Percentiles rank a stretch among this genome's conserved stretches.
phyloP scores from a whole-genome alignment of 2,888 invertebrate genomes.

The Steromphala cineraria region DNA sequence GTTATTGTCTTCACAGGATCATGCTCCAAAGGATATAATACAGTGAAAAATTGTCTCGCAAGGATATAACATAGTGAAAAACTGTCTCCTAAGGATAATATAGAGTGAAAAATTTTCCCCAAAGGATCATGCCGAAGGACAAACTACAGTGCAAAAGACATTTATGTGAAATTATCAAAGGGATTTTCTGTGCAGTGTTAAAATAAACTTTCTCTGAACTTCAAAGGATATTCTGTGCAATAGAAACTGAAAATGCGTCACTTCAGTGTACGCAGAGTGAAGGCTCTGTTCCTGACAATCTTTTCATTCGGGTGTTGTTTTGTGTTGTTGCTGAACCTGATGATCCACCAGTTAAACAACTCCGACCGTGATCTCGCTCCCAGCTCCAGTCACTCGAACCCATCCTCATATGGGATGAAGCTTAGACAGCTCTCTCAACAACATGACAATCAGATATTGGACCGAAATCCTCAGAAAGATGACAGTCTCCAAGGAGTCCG shows the following conservation, averaged over 20 bases:
- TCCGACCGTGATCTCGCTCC: background rate
- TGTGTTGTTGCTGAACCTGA: slow-evolving; percentile 20
- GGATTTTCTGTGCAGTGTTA: no score
- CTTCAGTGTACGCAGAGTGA: slow-evolving; percentile 6
- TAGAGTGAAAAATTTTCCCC: no score
- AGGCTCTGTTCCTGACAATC: slow-evolving; percentile 10
- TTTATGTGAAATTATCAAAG: no score
- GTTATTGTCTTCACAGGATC: no score
- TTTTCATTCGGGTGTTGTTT: slow-evolving; percentile 25
- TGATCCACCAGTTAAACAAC: slow-evolving; percentile 14
- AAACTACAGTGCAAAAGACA: no score
- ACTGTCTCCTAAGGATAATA: no score
- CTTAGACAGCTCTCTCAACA: background rate
- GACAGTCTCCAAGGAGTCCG: background rate
- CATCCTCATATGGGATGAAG: background rate
- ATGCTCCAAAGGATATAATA: no score
- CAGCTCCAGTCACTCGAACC: background rate
- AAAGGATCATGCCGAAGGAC: no score
- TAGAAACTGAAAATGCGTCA: slow-evolving; percentile 1
- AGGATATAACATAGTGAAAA: no score
- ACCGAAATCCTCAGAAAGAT: slow-evolving; percentile 1
- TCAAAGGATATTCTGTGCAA: no score
- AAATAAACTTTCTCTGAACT: no score
- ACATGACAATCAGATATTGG: background rate
- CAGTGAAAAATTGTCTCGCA: no score